Conservation (phyloP, 2,797 vertebrate genomes). For the Sarcophilus harrisii region DNA sequence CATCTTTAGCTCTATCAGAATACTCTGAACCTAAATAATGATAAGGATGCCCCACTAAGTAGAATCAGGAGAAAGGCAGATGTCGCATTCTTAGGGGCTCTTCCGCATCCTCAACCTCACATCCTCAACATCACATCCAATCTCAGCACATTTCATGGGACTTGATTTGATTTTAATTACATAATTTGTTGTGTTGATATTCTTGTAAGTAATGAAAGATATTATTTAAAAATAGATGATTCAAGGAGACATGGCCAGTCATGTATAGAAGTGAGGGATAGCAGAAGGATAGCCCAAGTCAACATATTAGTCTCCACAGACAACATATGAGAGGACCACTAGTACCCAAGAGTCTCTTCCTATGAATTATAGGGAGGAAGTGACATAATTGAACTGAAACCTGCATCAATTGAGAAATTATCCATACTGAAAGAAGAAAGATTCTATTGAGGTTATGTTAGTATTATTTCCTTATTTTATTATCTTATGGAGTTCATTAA, state of each 20-base stretch:
- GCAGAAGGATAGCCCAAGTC: not conserved
- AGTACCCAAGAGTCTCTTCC: not conserved
- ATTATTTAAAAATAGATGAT: not conserved
- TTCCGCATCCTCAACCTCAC: too few relatives aligned
- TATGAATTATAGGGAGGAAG: not conserved
- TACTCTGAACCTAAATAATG: not conserved
- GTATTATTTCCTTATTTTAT: conserved; percentile 31
- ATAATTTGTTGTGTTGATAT: conserved; percentile 69
- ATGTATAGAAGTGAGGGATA: not conserved
- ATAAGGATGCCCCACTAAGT: not conserved
- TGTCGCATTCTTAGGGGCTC: not conserved
- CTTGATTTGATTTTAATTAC: conserved; percentile 67
- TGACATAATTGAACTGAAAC: not conserved
- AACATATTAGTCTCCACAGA: not conserved
- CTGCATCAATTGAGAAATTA: not conserved
- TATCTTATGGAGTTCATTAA: not conserved
- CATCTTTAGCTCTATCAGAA: not conserved
- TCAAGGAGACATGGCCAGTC: not conserved
- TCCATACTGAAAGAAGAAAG: not conserved
- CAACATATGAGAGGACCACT: not conserved
- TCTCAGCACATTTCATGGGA: conserved; percentile 65
- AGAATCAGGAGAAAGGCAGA: not conserved
- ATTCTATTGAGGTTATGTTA: not conserved
- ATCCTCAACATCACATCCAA: not conserved
- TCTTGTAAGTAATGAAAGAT: not conserved